These are phyloP conservation scores for Tauraco hartlaubi DNA, from an alignment of 2,797 vertebrate species.

Conservation along the genomic window DNA sequence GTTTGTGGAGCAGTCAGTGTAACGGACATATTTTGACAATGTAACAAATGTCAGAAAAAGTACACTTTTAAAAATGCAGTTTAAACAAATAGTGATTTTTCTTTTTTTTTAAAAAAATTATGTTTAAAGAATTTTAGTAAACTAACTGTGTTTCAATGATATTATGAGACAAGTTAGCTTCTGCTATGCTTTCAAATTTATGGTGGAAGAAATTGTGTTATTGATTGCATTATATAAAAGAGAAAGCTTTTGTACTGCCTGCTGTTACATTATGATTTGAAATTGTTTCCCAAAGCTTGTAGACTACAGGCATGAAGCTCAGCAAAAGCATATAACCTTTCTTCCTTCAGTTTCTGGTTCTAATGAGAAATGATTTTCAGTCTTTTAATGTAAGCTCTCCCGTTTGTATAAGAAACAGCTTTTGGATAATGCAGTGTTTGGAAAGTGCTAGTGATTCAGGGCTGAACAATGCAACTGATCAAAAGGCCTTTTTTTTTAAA, in stretches of 20 bases:
- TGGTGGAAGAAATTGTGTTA: constrained; percentile 29
- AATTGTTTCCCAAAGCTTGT: constrained; percentile 47
- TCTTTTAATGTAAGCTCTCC: constrained; percentile 3
- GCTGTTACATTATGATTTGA: constrained; percentile 35
- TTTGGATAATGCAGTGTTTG: constrained; percentile 33
- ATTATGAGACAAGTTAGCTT: background rate
- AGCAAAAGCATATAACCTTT: constrained; percentile 34
- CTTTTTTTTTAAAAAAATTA: too few species aligned
- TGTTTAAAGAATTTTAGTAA: background rate
- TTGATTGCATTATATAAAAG: constrained; percentile 42
- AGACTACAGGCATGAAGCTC: background rate
- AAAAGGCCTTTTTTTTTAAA: constrained; percentile 35
- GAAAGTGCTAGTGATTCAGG: background rate
- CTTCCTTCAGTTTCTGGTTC: constrained; percentile 57
- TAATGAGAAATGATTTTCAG: constrained; percentile 47
- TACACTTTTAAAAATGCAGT: background rate
- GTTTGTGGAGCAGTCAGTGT: background rate
- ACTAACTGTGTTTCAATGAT: background rate
- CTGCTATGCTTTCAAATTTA: background rate
- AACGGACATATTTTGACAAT: background rate
- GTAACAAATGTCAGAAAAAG: background rate
- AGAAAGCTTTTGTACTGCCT: constrained; percentile 17
- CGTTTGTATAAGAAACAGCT: constrained; percentile 25
- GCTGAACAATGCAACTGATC: constrained; percentile 1
- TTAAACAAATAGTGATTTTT: background rate